phyloP scores from a whole-genome alignment of 2,888 invertebrate species.

The Polietes domitor region DNA sequence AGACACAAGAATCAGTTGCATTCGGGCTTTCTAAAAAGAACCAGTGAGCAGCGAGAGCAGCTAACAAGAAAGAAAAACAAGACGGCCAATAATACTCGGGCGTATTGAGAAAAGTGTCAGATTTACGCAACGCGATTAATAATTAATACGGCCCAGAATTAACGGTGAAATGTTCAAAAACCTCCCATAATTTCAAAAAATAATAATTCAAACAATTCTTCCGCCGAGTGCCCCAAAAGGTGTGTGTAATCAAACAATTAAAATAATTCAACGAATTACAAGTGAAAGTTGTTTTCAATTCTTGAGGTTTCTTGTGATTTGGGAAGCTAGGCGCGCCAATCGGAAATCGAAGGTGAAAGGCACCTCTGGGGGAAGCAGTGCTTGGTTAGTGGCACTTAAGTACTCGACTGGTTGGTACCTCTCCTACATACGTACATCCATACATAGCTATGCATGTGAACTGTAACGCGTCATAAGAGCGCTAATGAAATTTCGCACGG shows the following conservation, averaged over 20 bases:
- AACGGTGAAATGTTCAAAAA: conserved; percentile 34
- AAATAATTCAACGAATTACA: conserved; percentile 51
- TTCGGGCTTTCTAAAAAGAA: conserved; percentile 66
- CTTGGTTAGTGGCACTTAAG: conserved; percentile 14
- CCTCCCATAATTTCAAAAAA: conserved; percentile 10
- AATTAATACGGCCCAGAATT: not conserved
- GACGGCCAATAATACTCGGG: not conserved
- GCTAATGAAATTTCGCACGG: conserved; percentile 38
- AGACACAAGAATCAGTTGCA: conserved; percentile 63
- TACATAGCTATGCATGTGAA: conserved; percentile 14
- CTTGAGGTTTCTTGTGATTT: conserved; percentile 54
- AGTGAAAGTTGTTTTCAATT: conserved; percentile 63
- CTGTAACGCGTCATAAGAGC: conserved; percentile 26
- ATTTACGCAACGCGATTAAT: conserved; percentile 8
- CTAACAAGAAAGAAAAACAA: not conserved
- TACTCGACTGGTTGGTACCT: not conserved
- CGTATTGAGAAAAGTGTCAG: not conserved
- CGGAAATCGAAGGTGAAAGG: not conserved
- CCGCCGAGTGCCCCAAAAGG: not conserved
- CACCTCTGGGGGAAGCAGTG: not conserved
- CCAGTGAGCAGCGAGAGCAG: conserved; percentile 47
- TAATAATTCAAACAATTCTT: conserved; percentile 1
- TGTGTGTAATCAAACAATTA: conserved; percentile 13
- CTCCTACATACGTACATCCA: not conserved
- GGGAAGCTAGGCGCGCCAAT: not conserved